Conservation (phyloP, 2,113 vertebrate genomes). For the Myrmecobius fasciatus region DNA sequence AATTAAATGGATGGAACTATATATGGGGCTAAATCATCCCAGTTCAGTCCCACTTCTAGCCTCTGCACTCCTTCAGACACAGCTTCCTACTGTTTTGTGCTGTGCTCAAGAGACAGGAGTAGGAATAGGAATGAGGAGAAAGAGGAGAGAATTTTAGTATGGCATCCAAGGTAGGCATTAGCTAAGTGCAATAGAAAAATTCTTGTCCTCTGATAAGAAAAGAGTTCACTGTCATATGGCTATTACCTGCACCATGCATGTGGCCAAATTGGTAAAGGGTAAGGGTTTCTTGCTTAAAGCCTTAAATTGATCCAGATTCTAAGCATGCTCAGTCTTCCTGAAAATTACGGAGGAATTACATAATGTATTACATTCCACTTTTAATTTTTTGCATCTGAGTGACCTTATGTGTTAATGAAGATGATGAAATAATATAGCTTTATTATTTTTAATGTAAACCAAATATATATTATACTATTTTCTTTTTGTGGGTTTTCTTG, state of each 20-base stretch:
- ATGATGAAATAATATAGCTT: no score
- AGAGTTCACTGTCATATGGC: background rate
- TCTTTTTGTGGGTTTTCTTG: background rate
- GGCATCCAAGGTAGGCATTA: background rate
- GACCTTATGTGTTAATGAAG: background rate
- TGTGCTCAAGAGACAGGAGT: background rate
- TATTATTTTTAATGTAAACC: no score
- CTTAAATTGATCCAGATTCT: background rate
- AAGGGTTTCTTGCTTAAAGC: background rate
- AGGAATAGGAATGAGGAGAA: background rate
- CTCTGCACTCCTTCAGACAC: background rate
- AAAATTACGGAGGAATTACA: background rate
- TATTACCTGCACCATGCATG: background rate
- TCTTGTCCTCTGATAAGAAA: background rate
- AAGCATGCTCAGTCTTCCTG: background rate
- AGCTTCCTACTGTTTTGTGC: background rate
- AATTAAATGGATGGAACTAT: no score
- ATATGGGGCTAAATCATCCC: no score
- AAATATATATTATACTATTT: background rate
- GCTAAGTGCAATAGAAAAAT: background rate
- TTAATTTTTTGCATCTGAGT: background rate
- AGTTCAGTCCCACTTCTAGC: background rate
- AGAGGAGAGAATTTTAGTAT: background rate
- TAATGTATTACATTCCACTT: background rate
- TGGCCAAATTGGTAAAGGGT: background rate